Percentiles rank a stretch among this genome's conserved stretches.
Evolutionary conservation across 92 coral and sea anemone genomes (phyloP).

Genomic region (Palythoa grandiflora): DNA sequence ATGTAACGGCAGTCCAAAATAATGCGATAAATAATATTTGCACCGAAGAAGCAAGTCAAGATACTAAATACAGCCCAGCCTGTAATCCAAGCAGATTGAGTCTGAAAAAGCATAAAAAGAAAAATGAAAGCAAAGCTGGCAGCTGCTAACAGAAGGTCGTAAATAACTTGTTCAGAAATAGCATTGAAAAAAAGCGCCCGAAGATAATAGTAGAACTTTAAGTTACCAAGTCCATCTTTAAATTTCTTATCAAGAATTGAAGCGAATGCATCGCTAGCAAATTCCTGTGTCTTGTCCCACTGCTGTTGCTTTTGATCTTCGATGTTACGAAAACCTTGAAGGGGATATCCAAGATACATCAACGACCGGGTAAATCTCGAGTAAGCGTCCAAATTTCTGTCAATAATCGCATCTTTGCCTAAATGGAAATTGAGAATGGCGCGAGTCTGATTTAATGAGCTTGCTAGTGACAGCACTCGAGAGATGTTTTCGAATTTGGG

Average conservation of each 20-base stretch:
- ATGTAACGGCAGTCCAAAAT: conserved; percentile 91
- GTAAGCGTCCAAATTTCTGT: conserved; percentile 41
- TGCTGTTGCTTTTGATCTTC: conserved; percentile 84
- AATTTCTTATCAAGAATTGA: conserved; percentile 68
- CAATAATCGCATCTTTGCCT: conserved; percentile 78
- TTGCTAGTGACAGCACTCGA: conserved; percentile 64
- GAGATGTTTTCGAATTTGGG: conserved; percentile 76
- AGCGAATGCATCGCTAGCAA: conserved; percentile 83
- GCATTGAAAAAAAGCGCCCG: conserved; percentile 92
- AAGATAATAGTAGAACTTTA: conserved; percentile 79
- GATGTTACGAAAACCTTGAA: conserved; percentile 81
- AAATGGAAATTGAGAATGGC: conserved; percentile 86
- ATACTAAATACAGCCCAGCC: conserved; percentile 96
- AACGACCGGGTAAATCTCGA: conserved; percentile 85
- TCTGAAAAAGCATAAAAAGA: conserved; percentile 88
- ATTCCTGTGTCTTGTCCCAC: conserved; percentile 73
- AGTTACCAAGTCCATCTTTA: conserved; percentile 75
- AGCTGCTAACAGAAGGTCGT: conserved; percentile 90
- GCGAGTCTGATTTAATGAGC: conserved; percentile 72
- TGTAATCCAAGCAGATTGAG: conserved; percentile 94
- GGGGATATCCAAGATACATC: conserved; percentile 86
- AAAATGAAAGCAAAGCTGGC: conserved; percentile 94
- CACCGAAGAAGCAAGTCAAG: conserved; percentile 88
- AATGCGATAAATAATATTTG: conserved; percentile 87
- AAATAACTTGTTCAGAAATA: conserved; percentile 91